phyloP scores from a whole-genome alignment of 2,797 vertebrate species.

The Cynopterus sphinx region DNA sequence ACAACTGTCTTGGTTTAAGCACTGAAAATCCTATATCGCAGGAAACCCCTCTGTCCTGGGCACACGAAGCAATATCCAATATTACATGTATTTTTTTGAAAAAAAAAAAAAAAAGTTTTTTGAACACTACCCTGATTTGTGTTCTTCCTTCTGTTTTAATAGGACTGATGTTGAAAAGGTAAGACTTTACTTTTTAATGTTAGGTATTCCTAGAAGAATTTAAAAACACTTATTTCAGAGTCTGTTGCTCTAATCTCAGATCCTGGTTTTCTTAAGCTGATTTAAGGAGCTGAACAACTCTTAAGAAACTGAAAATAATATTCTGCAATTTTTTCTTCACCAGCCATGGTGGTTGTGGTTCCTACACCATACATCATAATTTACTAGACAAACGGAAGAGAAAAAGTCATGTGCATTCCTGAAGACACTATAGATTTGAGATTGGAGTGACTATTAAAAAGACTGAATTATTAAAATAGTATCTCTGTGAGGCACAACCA shows the following conservation, averaged over 20 bases:
- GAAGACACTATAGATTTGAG: neutral
- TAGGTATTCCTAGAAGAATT: neutral
- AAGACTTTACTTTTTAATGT: neutral
- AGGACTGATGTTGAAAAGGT: neutral
- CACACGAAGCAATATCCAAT: neutral
- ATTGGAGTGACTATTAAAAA: neutral
- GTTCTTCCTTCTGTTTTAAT: neutral
- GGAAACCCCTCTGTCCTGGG: neutral
- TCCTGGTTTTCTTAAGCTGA: neutral
- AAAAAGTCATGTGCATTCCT: neutral
- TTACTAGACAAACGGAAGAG: neutral
- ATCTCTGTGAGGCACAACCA: neutral
- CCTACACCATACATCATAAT: neutral
- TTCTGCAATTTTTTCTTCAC: neutral
- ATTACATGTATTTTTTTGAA: neutral
- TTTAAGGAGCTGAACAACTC: constrained; percentile 30
- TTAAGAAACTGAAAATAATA: constrained; percentile 17
- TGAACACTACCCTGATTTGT: neutral
- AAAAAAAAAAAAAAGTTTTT: neutral
- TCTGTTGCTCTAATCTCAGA: neutral
- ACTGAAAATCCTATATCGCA: neutral
- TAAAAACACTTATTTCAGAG: neutral
- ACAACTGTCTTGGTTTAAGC: neutral
- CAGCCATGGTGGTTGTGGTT: neutral
- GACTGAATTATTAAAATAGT: neutral